Evolutionary conservation across 1,140 invertebrate species (phyloP), one percentile per base, ranked within the genome.

Genomic region (Drosophila eugracilis): DNA sequence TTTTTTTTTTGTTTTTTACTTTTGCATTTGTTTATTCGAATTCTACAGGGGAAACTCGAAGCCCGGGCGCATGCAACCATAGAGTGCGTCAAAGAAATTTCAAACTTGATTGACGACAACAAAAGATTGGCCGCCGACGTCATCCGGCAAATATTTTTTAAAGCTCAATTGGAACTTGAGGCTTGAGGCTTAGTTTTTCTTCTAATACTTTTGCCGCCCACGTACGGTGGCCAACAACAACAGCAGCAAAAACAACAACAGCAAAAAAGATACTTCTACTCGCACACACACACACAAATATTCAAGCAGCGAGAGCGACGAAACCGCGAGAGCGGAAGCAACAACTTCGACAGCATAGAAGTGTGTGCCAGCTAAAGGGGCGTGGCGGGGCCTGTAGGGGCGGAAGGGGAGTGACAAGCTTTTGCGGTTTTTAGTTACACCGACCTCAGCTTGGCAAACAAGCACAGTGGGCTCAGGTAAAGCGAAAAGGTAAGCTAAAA

Each of bases 361-460:
- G 36, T 26, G 70, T 39, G 45, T 45, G 45, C 10, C 28, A 65
- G n/a, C 34, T 2, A 28, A 26, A n/a, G 48, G 52, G 50, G 62
- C 77, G 71, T 66, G 71, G 75, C 49, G 63, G 78, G 50, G 42
- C 34, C 19, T 26, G 14, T 9, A 15, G 57, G 42, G 41, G 34
- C 15, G 39, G 30, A 32, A 32, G 39, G 54, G 66, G 59, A 53
- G 49, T 84, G 79, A 57, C 71, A 84, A 84, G 79, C 80, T 86
- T 75, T 86, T 85, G 81, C 77, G 81, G 81, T 88, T 85, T 86
- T 86, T 74, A 88, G 81, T 85, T 85, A 88, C 81, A 85, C 59
- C 32, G 48, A 69, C 57, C 57, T 32, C 70, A 84, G 58, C 70
- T 83, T 83, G 79, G 58, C 83, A n/a, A 63, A 42, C 30, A 21